A percentile compares a stretch with the other conserved stretches of the same genome.
Conservation (phyloP, 2,797 vertebrate species). For the Adrianichthys oophorus region DNA sequence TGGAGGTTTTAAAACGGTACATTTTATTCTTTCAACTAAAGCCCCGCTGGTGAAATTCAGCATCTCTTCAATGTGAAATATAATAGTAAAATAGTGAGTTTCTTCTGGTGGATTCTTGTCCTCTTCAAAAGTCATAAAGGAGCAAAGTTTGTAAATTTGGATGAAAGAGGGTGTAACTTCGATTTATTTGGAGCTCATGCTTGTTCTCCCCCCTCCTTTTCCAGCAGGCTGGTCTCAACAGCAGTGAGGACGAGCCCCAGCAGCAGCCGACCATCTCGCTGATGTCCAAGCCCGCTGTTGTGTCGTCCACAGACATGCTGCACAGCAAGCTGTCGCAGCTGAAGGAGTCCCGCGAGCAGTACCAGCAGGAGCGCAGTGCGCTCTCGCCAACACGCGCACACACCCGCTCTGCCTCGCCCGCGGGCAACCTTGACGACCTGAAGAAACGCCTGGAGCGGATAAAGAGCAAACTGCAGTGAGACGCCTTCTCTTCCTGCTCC, state of each 20-base stretch:
- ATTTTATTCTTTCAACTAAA: no score
- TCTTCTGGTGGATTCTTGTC: no score
- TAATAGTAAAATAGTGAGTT: no score
- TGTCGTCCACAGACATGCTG: conserved; percentile 97
- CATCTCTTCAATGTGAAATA: no score
- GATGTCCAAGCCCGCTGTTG: conserved; percentile 88
- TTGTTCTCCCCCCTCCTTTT: neutral
- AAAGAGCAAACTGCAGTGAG: conserved; percentile 95
- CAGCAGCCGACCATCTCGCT: conserved; percentile 86
- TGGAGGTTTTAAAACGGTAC: no score
- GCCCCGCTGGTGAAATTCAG: no score
- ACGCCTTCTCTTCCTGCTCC: neutral
- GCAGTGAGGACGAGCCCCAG: conserved; percentile 64
- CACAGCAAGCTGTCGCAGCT: conserved; percentile 97
- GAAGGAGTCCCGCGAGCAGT: conserved; percentile 91
- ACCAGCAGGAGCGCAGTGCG: conserved; percentile 87
- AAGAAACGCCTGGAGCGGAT: conserved; percentile 99
- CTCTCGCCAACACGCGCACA: conserved; percentile 76
- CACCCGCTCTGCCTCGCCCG: conserved; percentile 81
- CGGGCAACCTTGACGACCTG: conserved; percentile 96
- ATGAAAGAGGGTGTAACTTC: neutral
- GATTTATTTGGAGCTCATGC: neutral
- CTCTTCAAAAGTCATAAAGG: no score
- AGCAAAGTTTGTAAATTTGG: neutral
- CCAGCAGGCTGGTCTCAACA: conserved; percentile 46